Evolutionary conservation across 2,888 invertebrate genomes (phyloP).

Genomic region (Lissocephala sabroskyi): DNA sequence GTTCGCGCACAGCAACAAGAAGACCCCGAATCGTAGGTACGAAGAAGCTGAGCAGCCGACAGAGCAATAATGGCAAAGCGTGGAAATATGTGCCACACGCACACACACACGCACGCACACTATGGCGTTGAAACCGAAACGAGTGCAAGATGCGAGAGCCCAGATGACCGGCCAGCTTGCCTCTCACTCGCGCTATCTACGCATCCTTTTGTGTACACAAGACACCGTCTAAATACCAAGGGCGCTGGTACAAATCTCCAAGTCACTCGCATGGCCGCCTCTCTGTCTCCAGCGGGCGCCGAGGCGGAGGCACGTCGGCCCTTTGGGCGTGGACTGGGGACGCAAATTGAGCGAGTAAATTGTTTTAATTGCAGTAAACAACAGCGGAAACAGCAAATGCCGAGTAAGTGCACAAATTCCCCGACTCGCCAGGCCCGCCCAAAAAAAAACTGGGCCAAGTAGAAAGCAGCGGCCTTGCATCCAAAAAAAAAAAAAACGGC

Average conservation of each 20-base stretch:
- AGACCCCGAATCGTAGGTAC: too few species aligned
- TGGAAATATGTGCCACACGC: neutral
- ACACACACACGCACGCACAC: neutral
- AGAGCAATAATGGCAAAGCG: neutral
- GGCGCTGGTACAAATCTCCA: neutral
- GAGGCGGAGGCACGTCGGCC: neutral
- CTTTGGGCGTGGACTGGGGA: constrained; percentile 11
- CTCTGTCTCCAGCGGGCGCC: neutral
- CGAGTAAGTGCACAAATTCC: constrained; percentile 1
- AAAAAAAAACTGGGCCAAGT: too few species aligned
- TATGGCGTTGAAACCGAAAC: neutral
- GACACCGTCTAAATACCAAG: neutral
- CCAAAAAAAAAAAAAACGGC: too few species aligned
- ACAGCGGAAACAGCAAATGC: constrained; percentile 9
- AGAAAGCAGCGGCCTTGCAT: too few species aligned
- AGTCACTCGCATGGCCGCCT: neutral
- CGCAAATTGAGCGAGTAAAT: constrained; percentile 58
- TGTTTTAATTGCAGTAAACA: constrained; percentile 54
- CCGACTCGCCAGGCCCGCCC: neutral
- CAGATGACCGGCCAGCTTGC: neutral
- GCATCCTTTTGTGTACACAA: too few species aligned
- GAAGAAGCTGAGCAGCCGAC: neutral
- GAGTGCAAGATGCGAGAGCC: neutral
- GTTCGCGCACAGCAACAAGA: neutral
- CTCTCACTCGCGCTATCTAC: too few species aligned